A percentile compares a stretch with the other conserved stretches of the same genome.
These are phyloP conservation scores for Aproaerema taeniolella DNA, from an alignment of 2,888 invertebrate genomes.

Conservation along the genomic window DNA sequence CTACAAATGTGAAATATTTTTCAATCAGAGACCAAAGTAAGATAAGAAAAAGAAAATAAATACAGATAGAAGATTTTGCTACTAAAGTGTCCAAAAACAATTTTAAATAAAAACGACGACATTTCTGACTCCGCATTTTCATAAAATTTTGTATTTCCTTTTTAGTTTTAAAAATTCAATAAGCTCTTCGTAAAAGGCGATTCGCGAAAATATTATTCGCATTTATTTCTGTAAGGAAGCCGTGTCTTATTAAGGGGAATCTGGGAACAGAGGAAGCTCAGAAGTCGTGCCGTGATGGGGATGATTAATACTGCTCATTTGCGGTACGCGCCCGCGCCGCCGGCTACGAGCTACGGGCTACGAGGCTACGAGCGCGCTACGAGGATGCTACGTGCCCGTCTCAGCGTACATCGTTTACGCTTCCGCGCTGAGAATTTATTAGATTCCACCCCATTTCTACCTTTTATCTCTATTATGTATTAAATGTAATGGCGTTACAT, in stretches of 20 bases:
- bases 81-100: too few relatives aligned
- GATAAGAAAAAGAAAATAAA: too few relatives aligned
- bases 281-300: slow-evolving; percentile 67
- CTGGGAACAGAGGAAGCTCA: slow-evolving; percentile 60
- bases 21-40: too few relatives aligned
- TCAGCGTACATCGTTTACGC: slow-evolving; percentile 70
- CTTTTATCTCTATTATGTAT: slow-evolving; percentile 68
- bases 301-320: slow-evolving; percentile 76
- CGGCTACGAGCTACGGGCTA: slow-evolving; percentile 34
- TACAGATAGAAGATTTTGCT: too few relatives aligned
- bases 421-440: slow-evolving; percentile 71
- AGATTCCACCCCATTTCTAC: slow-evolving; percentile 68
- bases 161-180: too few relatives aligned
- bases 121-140: too few relatives aligned
- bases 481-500: slow-evolving; percentile 52
- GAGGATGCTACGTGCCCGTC: slow-evolving; percentile 63
- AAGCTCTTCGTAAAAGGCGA: too few relatives aligned
- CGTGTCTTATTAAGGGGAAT: slow-evolving; percentile 56
- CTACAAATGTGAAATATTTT: too few relatives aligned
- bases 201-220: slow-evolving; percentile 16
- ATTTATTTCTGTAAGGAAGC: slow-evolving; percentile 35
- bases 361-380: slow-evolving; percentile 37
- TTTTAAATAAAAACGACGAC: too few relatives aligned
- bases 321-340: slow-evolving; percentile 51
- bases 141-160: too few relatives aligned